These are phyloP conservation scores for Yponomeuta plumbellus DNA, from an alignment of 2,888 invertebrate genomes.

Conservation along the genomic window DNA sequence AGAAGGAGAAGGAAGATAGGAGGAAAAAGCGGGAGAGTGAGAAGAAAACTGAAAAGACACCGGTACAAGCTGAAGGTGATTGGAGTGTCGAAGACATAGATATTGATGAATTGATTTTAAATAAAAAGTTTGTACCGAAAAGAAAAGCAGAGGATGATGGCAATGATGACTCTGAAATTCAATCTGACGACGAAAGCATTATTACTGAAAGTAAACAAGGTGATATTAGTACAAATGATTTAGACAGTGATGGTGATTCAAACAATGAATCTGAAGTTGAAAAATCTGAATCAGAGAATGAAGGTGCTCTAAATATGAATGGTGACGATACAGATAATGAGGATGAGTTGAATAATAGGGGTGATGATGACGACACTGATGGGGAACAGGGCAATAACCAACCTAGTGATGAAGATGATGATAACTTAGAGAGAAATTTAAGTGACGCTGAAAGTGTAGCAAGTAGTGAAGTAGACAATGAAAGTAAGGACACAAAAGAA, in stretches of 20 bases:
- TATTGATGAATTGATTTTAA: conserved; percentile 2
- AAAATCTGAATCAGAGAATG: conserved; percentile 20
- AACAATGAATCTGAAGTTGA: conserved; percentile 18
- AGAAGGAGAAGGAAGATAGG: conserved; percentile 32
- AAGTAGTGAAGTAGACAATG: conserved; percentile 22
- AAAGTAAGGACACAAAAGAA: conserved; percentile 14
- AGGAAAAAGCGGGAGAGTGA: conserved; percentile 19
- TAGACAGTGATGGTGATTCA: conserved; percentile 22
- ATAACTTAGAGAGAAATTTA: conserved; percentile 17
- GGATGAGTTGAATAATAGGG: not conserved
- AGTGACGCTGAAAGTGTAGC: conserved; percentile 20
- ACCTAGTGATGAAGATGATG: conserved; percentile 12
- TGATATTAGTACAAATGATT: conserved; percentile 20
- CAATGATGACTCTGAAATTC: conserved; percentile 23
- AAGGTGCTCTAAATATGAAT: conserved; percentile 10
- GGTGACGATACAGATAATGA: conserved; percentile 6
- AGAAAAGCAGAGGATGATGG: conserved; percentile 19
- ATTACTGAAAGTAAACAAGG: conserved; percentile 23
- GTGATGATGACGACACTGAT: conserved; percentile 16
- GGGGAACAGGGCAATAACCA: conserved; percentile 21
- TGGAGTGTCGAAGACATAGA: conserved; percentile 33
- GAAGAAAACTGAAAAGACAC: conserved; percentile 31
- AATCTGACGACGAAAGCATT: conserved; percentile 21
- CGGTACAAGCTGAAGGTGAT: conserved; percentile 45
- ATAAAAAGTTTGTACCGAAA: not conserved